Percentiles rank a stretch among this genome's conserved stretches.
Evolutionary conservation across 2,888 invertebrate species (phyloP).

Genomic region (Bimastos eiseni): DNA sequence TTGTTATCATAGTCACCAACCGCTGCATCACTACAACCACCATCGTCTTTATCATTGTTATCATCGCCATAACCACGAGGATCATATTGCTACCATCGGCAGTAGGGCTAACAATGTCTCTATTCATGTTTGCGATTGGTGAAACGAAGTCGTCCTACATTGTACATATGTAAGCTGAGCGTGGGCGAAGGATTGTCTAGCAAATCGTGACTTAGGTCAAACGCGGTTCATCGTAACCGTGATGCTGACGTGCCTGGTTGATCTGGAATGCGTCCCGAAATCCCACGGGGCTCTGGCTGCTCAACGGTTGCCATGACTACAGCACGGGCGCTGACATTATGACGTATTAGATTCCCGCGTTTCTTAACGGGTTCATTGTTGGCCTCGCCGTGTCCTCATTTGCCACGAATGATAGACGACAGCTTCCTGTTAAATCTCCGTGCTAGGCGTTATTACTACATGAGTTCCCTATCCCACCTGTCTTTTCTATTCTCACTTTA

Average conservation of each 20-base stretch:
- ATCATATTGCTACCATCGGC: too few species aligned
- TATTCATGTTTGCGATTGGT: not conserved
- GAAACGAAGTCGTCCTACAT: not conserved
- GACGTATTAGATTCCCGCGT: not conserved
- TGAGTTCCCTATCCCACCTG: not conserved
- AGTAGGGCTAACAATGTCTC: not conserved
- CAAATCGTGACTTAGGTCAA: not conserved
- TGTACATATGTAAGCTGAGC: too few species aligned
- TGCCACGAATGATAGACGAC: not conserved
- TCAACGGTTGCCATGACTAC: not conserved
- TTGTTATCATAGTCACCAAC: too few species aligned
- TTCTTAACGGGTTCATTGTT: not conserved
- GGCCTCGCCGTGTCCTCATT: not conserved
- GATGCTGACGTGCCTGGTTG: conserved; percentile 1
- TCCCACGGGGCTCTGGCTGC: not conserved
- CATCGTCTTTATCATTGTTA: too few species aligned
- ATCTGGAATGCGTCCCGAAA: not conserved
- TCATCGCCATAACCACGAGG: too few species aligned
- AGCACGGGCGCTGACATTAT: not conserved
- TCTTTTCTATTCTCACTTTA: not conserved
- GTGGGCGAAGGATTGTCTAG: not conserved
- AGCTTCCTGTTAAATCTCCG: not conserved
- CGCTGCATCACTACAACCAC: not conserved
- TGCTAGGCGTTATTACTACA: not conserved
- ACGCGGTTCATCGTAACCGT: not conserved